A percentile compares a stretch with the other conserved stretches of the same genome.
Conservation (phyloP, 2,797 vertebrate genomes). For the Enteromius thamalakanensis region DNA sequence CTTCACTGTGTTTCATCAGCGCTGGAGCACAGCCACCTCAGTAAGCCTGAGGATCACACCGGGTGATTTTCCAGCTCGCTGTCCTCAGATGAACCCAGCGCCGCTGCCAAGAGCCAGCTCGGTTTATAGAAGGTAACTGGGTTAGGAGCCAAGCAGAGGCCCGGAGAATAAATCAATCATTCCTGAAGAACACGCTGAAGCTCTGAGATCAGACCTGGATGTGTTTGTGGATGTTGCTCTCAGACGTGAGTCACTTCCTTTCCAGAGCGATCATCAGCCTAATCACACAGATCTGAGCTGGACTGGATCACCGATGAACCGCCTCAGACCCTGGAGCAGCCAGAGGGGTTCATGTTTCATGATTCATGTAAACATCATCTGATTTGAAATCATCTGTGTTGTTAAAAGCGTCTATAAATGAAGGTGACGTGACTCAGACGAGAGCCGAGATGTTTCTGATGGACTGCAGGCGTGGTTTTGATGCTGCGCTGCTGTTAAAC, state of each 20-base stretch:
- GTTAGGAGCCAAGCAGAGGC: slow-evolving; percentile 66
- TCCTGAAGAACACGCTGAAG: slow-evolving; percentile 23
- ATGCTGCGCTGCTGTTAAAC: background rate
- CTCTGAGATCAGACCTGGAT: background rate
- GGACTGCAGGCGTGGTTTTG: background rate
- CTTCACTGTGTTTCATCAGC: slow-evolving; percentile 72
- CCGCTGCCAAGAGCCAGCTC: slow-evolving; percentile 75
- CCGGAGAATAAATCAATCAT: slow-evolving; percentile 43
- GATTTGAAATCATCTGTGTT: background rate
- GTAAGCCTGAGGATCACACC: slow-evolving; percentile 67
- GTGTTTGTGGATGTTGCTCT: background rate
- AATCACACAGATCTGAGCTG: too few relatives aligned
- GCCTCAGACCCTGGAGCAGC: too few relatives aligned
- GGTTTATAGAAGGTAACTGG: slow-evolving; percentile 76
- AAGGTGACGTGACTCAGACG: background rate
- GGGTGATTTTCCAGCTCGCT: slow-evolving; percentile 55
- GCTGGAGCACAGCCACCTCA: slow-evolving; percentile 70
- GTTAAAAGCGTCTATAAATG: too few relatives aligned
- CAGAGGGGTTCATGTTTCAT: too few relatives aligned
- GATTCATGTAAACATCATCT: too few relatives aligned
- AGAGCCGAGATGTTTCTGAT: background rate
- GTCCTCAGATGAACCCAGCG: slow-evolving; percentile 76
- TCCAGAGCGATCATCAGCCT: too few relatives aligned
- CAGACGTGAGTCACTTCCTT: background rate
- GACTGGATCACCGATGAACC: too few relatives aligned